Base-by-base conservation (phyloP, 2,113 vertebrate genomes). In the Athene noctua region DNA sequence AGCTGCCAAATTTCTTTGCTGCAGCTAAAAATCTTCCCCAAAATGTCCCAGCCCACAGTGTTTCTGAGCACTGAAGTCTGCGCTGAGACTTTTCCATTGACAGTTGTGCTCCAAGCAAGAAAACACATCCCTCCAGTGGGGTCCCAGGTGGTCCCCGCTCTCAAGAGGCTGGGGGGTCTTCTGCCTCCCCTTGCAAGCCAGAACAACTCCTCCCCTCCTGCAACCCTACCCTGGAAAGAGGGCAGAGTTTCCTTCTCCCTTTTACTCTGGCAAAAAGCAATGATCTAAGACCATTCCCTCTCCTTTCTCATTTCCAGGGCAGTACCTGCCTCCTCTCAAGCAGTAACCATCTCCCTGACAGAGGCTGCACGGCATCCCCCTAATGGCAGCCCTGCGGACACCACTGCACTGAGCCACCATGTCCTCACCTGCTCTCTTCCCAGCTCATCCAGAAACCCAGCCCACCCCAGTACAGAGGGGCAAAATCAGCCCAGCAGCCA, bases 1-100 rank as follows among this genome's bases (percentile, higher is more conserved):
- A 97, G 97, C 97, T 98, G 98, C 97, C 98, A 98, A 96, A 97
- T 96, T 96, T 97, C 93, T 78, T 97, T 92, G 71, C 94, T 87
- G 95, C 97, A 98, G 95, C 97, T 97, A 97, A 97, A 96, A 98
- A 94, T 90, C 96, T 97, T 97, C 96, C 93, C 96, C 96, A 96
- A 93, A 97, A 80, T 88, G 91, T 95, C 85, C 94, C 84, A 95
- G 65, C 82, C 95, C 86, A 96, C 92, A 79, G 82, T 65, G 80
- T 93, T 96, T 95, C 88, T 94, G 66, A 80, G 66, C 65, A 71
- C 14, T 59, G 70, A 85, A 71, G 93, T 20, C 96, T 91, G 59
- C 61, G 34, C 65, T 10, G 78, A 94, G 82, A 79, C 92, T 96
- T 91, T 87, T 82, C 90, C 70, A 93, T 58, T 74, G 91, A 83